These are phyloP conservation scores for Heteronetta atricapilla DNA, from an alignment of 2,113 vertebrate species.

Conservation along the genomic window DNA sequence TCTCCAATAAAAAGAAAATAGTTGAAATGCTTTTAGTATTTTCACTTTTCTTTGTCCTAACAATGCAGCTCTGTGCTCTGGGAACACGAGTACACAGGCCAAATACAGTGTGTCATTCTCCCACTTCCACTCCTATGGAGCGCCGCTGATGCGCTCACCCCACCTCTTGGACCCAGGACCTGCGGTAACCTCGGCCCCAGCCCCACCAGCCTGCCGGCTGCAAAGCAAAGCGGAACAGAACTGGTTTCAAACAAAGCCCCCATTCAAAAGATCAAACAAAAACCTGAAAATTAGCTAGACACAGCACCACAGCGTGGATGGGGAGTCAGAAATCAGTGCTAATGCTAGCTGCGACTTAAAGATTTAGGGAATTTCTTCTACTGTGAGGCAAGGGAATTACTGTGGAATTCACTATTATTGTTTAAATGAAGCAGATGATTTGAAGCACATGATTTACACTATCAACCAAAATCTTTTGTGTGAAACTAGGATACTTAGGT, in stretches of 20 bases:
- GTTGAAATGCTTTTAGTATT: conserved; percentile 54
- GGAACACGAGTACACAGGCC: neutral
- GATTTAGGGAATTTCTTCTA: neutral
- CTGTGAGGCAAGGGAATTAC: neutral
- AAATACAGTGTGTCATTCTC: conserved; percentile 9
- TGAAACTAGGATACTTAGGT: neutral
- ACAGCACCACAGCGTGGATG: neutral
- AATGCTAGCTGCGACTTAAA: neutral
- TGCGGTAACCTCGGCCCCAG: neutral
- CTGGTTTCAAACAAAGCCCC: neutral
- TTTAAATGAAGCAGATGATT: rapidly evolving
- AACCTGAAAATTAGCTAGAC: neutral
- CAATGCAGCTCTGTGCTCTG: conserved; percentile 62
- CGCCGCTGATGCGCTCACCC: neutral
- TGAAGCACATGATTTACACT: rapidly evolving
- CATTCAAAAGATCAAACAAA: neutral
- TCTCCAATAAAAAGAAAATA: conserved; percentile 25
- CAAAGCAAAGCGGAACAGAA: neutral
- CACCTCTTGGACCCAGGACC: neutral
- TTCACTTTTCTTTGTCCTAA: conserved; percentile 35
- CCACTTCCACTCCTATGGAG: neutral
- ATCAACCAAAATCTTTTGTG: neutral
- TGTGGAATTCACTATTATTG: neutral
- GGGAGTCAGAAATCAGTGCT: neutral
- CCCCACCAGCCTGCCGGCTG: neutral